A percentile compares a stretch with the other conserved stretches of the same genome.
These are phyloP conservation scores for Paraescarpia echinospica DNA, from an alignment of 1,140 invertebrate species.

Conservation along the genomic window DNA sequence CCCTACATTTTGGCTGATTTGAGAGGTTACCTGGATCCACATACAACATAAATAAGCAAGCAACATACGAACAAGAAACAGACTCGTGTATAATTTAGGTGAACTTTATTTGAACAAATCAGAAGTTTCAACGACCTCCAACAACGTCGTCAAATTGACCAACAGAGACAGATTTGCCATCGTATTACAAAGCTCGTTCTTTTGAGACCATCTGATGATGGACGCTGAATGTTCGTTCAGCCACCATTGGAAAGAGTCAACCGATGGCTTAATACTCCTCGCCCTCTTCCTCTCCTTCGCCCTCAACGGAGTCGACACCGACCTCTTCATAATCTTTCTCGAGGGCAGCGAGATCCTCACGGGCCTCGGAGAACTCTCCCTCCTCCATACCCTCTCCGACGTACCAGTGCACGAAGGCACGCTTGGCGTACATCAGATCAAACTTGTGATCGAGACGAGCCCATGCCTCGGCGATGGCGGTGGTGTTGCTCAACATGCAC, in stretches of 20 bases:
- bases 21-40: too few species aligned
- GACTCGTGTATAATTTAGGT: background rate
- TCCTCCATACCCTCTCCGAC: background rate
- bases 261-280: background rate
- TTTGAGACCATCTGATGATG: background rate
- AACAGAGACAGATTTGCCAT: background rate
- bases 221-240: background rate
- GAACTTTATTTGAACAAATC: background rate
- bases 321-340: background rate
- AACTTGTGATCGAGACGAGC: background rate
- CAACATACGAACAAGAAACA: background rate
- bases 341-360: background rate
- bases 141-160: background rate
- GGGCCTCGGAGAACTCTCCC: constrained; percentile 2
- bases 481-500: background rate
- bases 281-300: constrained; percentile 2
- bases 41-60: too few species aligned
- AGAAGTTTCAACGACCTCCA: background rate
- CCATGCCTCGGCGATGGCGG: background rate
- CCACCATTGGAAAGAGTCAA: background rate
- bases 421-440: background rate
- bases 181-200: background rate
- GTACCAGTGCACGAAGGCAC: background rate
- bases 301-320: background rate
- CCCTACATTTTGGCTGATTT: too few species aligned